A percentile compares a stretch with the other conserved stretches of the same genome.
phyloP scores from a whole-genome alignment of 2,113 vertebrate genomes.

The Pithys albifrons region DNA sequence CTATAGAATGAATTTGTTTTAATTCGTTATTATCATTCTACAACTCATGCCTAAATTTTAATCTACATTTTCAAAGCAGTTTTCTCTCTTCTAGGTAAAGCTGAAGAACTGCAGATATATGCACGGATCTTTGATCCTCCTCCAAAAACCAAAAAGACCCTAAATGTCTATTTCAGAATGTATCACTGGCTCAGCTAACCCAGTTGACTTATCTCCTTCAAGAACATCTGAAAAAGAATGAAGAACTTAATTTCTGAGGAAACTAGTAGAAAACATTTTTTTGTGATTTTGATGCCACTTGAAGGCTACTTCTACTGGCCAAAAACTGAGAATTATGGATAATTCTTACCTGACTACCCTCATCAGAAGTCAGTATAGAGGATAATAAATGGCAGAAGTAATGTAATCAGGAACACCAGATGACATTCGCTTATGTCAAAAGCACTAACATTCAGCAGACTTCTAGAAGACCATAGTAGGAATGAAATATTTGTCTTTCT shows the following conservation, averaged over 20 bases:
- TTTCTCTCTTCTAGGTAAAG: neutral
- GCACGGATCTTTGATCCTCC: neutral
- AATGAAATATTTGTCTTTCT: neutral
- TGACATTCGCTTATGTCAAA: neutral
- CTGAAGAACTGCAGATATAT: neutral
- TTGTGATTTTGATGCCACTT: neutral
- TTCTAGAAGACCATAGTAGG: neutral
- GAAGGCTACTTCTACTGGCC: neutral
- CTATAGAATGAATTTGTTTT: neutral
- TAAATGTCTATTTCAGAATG: neutral
- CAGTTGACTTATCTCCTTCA: neutral
- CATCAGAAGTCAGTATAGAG: neutral
- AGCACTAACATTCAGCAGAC: neutral
- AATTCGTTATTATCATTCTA: neutral
- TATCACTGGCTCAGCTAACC: neutral
- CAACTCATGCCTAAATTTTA: neutral
- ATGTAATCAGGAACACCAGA: neutral
- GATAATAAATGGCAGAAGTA: neutral
- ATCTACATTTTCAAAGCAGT: neutral
- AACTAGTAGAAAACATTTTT: neutral
- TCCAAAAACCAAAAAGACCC: neutral
- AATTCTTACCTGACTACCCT: neutral
- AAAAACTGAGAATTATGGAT: neutral
- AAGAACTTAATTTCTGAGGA: neutral
- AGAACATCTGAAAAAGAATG: neutral